phyloP scores from a whole-genome alignment of 2,888 invertebrate genomes.

The Balanococcus diminutus region DNA sequence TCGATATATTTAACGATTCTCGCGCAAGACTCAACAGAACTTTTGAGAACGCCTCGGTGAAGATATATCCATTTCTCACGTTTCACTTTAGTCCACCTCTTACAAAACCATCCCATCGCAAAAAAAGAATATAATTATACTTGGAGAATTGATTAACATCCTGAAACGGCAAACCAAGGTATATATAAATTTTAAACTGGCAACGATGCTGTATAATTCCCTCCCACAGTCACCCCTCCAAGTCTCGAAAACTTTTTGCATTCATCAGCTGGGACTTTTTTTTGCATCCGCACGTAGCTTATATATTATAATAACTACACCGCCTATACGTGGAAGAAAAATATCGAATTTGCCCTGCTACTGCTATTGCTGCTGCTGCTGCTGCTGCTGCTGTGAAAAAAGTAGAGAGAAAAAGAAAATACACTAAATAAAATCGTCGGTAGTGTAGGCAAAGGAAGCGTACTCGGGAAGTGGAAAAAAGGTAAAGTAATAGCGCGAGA shows the following conservation, averaged over 20 bases:
- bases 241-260: slow-evolving; percentile 7
- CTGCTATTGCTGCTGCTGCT: neutral
- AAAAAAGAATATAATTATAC: neutral
- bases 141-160: neutral
- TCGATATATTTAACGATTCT: too few relatives aligned
- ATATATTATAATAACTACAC: neutral
- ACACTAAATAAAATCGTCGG: neutral
- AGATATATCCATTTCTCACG: too few relatives aligned
- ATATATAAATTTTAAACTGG: neutral
- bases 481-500: neutral
- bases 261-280: slow-evolving; percentile 20
- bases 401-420: neutral
- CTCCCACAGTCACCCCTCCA: neutral
- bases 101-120: too few relatives aligned
- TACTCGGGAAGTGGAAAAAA: neutral
- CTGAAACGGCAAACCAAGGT: neutral
- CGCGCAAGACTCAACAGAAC: too few relatives aligned
- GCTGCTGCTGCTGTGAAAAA: neutral
- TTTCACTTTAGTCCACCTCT: too few relatives aligned
- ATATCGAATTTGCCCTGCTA: neutral
- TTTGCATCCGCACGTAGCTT: neutral
- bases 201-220: too few relatives aligned
- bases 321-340: neutral
- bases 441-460: neutral
- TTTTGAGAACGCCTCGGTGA: too few relatives aligned